Conservation (phyloP, 1,140 invertebrate species). For the Hylyphantes graminicola region DNA sequence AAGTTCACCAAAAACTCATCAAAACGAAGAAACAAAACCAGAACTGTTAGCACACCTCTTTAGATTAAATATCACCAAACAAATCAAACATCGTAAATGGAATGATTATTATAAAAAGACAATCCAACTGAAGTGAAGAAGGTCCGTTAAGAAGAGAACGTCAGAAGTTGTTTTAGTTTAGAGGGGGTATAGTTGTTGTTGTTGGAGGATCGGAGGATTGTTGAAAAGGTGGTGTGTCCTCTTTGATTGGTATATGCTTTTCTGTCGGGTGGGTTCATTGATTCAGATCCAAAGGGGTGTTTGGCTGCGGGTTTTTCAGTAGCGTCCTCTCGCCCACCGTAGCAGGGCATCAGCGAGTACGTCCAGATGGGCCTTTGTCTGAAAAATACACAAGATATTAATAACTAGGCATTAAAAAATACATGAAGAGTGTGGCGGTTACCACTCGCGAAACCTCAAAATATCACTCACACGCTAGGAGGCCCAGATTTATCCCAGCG, state of each 20-base stretch:
- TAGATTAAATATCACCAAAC: background rate
- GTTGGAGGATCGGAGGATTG: background rate
- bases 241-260: slow-evolving; percentile 34
- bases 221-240: slow-evolving; percentile 4
- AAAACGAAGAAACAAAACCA: slow-evolving; percentile 2
- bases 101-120: background rate
- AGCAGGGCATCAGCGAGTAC: slow-evolving; percentile 91
- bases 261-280: slow-evolving; percentile 52
- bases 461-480: no score
- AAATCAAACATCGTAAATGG: no score
- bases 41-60: slow-evolving; percentile 54
- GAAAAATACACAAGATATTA: slow-evolving; percentile 65
- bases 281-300: slow-evolving; percentile 27
- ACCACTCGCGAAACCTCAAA: no score
- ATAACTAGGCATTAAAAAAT: no score
- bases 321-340: slow-evolving; percentile 80
- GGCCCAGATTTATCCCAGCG: no score
- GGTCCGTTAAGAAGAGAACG: background rate
- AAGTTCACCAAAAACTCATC: background rate
- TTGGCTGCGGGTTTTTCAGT: slow-evolving; percentile 35
- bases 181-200: background rate
- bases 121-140: background rate
- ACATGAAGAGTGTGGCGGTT: no score
- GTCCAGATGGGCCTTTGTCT: slow-evolving; percentile 95
- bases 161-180: background rate